Base-by-base conservation (phyloP, 92 coral and sea anemone genomes). In the Metridium senile region DNA sequence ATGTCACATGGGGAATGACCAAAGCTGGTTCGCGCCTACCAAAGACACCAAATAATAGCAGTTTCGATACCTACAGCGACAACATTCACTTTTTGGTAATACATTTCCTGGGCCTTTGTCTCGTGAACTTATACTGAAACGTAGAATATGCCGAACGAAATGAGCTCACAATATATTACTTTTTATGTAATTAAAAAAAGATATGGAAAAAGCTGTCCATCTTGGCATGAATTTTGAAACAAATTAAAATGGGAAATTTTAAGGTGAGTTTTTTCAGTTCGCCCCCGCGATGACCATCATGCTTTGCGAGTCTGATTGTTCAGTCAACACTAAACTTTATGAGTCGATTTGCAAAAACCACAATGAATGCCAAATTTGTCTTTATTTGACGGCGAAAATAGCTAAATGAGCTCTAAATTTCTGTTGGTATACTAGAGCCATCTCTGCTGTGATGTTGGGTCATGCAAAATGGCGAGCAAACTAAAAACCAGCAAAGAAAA, bases 231-330 rank as follows among this genome's bases (percentile, higher is more conserved):
- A 39, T 39, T 39, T 39, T 39, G 49, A 6, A 13, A 39, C 49
- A 6, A 39, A 39, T 35, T 68, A 33, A 22, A 33, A 73, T 63
- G 69, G 43, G 33, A 58, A 23, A 57, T 25, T 56, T 21, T 11
- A 73, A 33, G 64, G 49, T 73, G 54, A 33, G 33, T 33, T 33
- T 7, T 8, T 25, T 16, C 47, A 11, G 17, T 35, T 73, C 78
- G 78, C 78, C 78, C 78, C 78, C 78, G 78, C 78, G 68, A 54
- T 73, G 68, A 57, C 78, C 78, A 73, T 27, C 34, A 73, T 73
- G 78, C 78, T 17, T 58, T 58, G 78, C 78, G 57, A 31, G 78
- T 33, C 11, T 33, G 29, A 22, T 33, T 22, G 68, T 23, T 73
- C 54, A 73, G 78, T 73, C 78, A 73, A 73, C 78, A 73, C 58